Conservation (phyloP, 2,113 vertebrate species). For the Myotis brandtii region DNA sequence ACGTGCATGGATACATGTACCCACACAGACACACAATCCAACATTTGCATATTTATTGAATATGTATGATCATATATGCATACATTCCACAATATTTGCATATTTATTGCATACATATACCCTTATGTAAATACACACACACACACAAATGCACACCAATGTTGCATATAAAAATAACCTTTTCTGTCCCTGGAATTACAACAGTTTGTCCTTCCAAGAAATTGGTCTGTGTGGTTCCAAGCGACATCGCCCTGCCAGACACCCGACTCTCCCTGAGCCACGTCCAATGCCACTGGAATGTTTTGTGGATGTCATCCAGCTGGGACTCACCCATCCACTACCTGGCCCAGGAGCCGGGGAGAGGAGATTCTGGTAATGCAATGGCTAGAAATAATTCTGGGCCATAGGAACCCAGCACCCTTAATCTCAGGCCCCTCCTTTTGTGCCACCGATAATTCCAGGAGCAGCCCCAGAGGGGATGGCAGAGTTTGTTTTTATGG, state of each 20-base stretch:
- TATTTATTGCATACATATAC: background rate
- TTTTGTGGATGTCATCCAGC: background rate
- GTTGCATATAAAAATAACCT: background rate
- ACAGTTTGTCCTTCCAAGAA: conserved; percentile 76
- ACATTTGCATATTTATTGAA: background rate
- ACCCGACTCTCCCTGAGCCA: conserved; percentile 57
- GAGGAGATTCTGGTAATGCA: background rate
- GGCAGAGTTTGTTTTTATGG: background rate
- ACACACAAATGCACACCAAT: background rate
- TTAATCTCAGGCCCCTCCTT: background rate
- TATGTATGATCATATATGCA: background rate
- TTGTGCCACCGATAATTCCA: background rate
- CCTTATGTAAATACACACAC: background rate
- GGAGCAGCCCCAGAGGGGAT: fast-evolving
- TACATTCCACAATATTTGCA: background rate
- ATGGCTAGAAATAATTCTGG: background rate
- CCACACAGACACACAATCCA: background rate
- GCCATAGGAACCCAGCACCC: background rate
- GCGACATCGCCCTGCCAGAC: conserved; percentile 64
- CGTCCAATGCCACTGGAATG: conserved; percentile 41
- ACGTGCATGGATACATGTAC: background rate
- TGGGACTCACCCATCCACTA: background rate
- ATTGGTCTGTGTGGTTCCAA: conserved; percentile 50
- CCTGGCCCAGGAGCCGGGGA: background rate
- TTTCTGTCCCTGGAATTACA: conserved; percentile 42